Base-by-base conservation (phyloP, 2,113 vertebrate species). In the Heterotilapia buettikoferi region DNA sequence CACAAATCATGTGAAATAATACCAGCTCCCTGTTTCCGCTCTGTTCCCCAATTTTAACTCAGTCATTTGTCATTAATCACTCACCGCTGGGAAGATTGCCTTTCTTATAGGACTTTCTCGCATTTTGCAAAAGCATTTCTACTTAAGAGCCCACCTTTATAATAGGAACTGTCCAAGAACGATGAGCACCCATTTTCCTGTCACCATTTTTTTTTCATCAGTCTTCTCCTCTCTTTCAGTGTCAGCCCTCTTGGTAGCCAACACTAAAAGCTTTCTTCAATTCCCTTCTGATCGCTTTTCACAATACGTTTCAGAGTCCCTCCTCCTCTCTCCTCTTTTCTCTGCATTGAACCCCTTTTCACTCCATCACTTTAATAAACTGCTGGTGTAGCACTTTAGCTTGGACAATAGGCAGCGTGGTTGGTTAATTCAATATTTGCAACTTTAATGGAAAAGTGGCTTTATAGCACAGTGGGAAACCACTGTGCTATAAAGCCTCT, bases 221-320 rank as follows among this genome's bases (percentile, higher is more conserved):
- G 82, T 83, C 85, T 89, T 80, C 50, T 21, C 38, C 59, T 57
- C 84, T 59, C 71, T 52, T 78, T 52, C 47, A 33, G 26, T 33
- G 26, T 81, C 87, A 82, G n/a, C 24, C 76, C 85, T 86, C 84
- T 29, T 19, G 71, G 50, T 84, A 86, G 85, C 21, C 85, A 82
- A 89, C 90, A 88, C 92, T 93, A 90, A 96, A 94, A 93, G 92
- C 90, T 92, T 94, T 94, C 84, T 54, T 86, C 80, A 91, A 78
- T 90, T 84, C 79, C 86, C 86, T 12, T 68, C 56, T n/a, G 76
- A 92, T 92, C 86, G 82, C 87, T 84, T 91, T 91, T 84, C 85
- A 90, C 53, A 87, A 79, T 50, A 80, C 53, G 84, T 91, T 92
- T 89, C 81, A 52, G 18, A 5, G 52, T 57, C 81, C 52, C 78